Evolutionary conservation across 2,888 invertebrate species (phyloP), one percentile per base, ranked within the genome.

Genomic region (Heliconius ethilla): DNA sequence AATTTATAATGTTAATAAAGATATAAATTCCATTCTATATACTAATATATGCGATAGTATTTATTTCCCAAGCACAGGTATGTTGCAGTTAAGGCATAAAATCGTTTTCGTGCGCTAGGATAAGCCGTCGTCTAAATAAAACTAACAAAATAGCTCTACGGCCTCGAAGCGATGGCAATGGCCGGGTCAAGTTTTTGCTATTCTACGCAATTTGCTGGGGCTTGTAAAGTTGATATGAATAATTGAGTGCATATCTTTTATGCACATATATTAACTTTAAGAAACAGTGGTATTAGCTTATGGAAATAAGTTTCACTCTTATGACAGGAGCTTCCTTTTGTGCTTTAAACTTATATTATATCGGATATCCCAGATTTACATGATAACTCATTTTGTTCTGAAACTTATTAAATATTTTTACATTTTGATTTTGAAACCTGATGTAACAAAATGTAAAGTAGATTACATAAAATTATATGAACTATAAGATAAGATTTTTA

Each of bases 91-190:
- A 74, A 40, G 18, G 37, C 63, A 18, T 75, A 22, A 62, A 45
- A 67, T 51, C 59, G 33, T 66, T 66, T 77, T 73, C 40, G 27
- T 59, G 66, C 27, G 65, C 55, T 66, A 66, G 72, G 66, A 73
- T 77, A 77, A 73, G 66, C 55, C 55, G 59, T 63, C 40, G 59
- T 29, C 51, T 63, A 55, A 70, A 76, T 70, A 77, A 77, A 75
- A 77, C 70, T 76, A 74, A 74, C 69, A 63, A 78, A 78, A 78
- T 74, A 76, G 33, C 70, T 63, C 55, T 45, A 65, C 74, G 81
- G 81, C 82, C 83, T 83, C 83, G 72, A 66, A 77, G 72, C 37
- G 83, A 84, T 82, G 83, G 80, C 82, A 81, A 81, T 78, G 82
- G 80, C 79, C 80, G 78, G 78, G 82, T 81, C 77, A 78, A 81